Conservation (phyloP, 2,113 vertebrate genomes). For the Myrmecobius fasciatus region DNA sequence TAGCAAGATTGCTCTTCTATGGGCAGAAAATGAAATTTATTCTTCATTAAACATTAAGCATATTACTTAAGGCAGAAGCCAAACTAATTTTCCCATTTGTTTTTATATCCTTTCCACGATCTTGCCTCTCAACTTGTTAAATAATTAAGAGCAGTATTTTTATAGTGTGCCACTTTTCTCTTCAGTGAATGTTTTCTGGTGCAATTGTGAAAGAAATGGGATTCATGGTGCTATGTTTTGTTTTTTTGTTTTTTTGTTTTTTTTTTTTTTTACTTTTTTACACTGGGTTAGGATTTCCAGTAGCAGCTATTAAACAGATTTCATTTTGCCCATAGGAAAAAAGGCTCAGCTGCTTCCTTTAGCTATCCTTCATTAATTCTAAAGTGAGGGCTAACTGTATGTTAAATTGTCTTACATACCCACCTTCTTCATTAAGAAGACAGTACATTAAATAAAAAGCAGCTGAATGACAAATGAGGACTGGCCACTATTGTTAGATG, state of each 20-base stretch:
- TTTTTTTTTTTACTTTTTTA: not conserved
- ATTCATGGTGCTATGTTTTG: constrained; percentile 21
- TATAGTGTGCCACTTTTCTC: not conserved
- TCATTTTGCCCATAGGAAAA: constrained; percentile 38
- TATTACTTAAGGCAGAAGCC: not conserved
- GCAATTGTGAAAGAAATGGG: constrained; percentile 41
- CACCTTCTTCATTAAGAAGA: constrained; percentile 39
- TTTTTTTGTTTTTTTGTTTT: no score
- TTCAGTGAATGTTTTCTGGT: constrained; percentile 49
- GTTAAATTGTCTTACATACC: not conserved
- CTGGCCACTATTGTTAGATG: not conserved
- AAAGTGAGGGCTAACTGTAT: not conserved
- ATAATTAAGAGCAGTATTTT: constrained; percentile 17
- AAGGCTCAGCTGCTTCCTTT: constrained; percentile 39
- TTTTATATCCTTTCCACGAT: not conserved
- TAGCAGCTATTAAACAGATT: constrained; percentile 35
- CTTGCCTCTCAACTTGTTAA: constrained; percentile 7
- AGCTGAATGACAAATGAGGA: not conserved
- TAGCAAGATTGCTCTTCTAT: not conserved
- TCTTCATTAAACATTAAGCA: not conserved
- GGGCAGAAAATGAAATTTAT: not conserved
- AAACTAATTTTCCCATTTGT: not conserved
- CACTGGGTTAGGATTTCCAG: constrained; percentile 45
- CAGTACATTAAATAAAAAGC: constrained; percentile 50
- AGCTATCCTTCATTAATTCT: constrained; percentile 1